A percentile compares a stretch with the other conserved stretches of the same genome.
phyloP scores from a whole-genome alignment of 2,113 vertebrate genomes.

The Perca schrenkii region DNA sequence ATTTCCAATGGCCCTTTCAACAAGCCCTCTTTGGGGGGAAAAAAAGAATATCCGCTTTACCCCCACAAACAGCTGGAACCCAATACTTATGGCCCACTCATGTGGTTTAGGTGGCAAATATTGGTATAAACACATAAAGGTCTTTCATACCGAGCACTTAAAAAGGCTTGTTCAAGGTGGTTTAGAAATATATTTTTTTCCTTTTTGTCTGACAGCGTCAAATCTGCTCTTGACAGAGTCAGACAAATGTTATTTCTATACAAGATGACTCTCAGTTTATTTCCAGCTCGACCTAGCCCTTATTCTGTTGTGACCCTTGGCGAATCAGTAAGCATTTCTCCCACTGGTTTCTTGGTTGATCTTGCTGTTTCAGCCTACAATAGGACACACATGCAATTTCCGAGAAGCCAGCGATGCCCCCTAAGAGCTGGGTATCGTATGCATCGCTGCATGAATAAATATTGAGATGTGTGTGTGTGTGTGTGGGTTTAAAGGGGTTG shows the following conservation, averaged over 20 bases:
- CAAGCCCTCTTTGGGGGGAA: conserved; percentile 65
- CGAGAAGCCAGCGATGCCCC: conserved; percentile 30
- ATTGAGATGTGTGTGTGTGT: conserved; percentile 66
- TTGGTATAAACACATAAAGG: conserved; percentile 72
- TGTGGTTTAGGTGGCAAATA: conserved; percentile 80
- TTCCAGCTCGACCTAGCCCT: conserved; percentile 5
- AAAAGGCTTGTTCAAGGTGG: conserved; percentile 45
- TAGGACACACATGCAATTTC: conserved; percentile 36
- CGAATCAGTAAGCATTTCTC: conserved; percentile 13
- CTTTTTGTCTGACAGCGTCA: conserved; percentile 12
- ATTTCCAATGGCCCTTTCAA: conserved; percentile 76
- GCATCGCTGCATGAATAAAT: conserved; percentile 73
- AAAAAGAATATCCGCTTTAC: conserved; percentile 75
- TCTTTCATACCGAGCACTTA: conserved; percentile 60
- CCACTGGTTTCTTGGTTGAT: conserved; percentile 17
- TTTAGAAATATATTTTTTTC: conserved; percentile 38
- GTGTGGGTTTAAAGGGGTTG: conserved; percentile 73
- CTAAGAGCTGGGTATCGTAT: conserved; percentile 53
- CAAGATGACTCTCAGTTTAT: conserved; percentile 3
- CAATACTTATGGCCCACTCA: conserved; percentile 75
- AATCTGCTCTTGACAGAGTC: conserved; percentile 34
- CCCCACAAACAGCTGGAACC: conserved; percentile 77
- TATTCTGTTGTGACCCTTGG: conserved; percentile 11
- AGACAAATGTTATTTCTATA: conserved; percentile 7
- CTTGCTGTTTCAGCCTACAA: conserved; percentile 22